Evolutionary conservation across 2,888 invertebrate genomes (phyloP).

Genomic region (Meliscaeva auricollis): DNA sequence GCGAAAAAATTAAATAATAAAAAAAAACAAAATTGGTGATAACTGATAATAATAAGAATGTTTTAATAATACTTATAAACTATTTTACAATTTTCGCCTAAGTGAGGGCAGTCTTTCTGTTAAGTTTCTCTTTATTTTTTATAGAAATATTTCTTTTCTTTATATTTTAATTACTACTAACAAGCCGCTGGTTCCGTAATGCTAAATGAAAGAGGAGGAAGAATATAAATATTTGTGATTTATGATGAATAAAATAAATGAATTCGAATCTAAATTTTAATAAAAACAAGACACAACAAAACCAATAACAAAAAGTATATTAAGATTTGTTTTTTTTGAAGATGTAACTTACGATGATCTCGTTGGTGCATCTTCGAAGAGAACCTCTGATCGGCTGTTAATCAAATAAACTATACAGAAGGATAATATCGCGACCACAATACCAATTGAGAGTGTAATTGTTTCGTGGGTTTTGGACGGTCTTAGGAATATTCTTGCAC

Average conservation of each 20-base stretch:
- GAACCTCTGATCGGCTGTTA: conserved; percentile 82
- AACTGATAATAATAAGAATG: conserved; percentile 22
- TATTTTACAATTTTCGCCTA: conserved; percentile 74
- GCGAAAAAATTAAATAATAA: background rate
- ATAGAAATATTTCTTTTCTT: conserved; percentile 26
- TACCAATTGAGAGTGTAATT: conserved; percentile 81
- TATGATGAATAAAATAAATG: conserved; percentile 47
- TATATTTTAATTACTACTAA: conserved; percentile 77
- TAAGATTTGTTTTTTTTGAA: background rate
- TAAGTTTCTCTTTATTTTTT: conserved; percentile 63
- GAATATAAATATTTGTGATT: conserved; percentile 29
- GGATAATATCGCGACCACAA: conserved; percentile 82
- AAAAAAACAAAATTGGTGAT: conserved; percentile 28
- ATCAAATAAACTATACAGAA: conserved; percentile 83
- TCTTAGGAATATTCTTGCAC: conserved; percentile 91
- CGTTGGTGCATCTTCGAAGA: conserved; percentile 82
- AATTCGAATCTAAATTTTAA: conserved; percentile 54
- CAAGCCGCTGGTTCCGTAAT: conserved; percentile 82
- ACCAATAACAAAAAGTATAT: conserved; percentile 16
- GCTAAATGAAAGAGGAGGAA: conserved; percentile 78
- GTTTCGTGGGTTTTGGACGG: conserved; percentile 85
- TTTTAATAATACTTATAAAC: conserved; percentile 65
- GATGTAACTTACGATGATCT: conserved; percentile 83
- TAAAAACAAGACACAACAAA: conserved; percentile 66
- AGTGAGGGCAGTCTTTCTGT: conserved; percentile 75